Conservation (phyloP, 30 jellyfish, hydroid and myxozoan species). For the Pelagia noctiluca region DNA sequence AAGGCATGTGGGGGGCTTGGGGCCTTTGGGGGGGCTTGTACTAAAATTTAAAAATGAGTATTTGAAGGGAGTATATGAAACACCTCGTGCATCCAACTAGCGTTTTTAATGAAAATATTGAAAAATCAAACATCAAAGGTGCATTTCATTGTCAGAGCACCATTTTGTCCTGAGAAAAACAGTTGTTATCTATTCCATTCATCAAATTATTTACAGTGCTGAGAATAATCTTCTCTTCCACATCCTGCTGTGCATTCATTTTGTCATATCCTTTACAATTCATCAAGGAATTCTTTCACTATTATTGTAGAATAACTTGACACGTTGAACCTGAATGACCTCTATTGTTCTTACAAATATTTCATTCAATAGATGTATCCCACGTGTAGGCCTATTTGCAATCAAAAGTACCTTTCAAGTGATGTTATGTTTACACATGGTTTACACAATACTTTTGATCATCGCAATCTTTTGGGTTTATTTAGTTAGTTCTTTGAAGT, state of each 20-base stretch:
- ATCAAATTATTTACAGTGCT: background rate
- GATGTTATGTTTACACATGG: too few species aligned
- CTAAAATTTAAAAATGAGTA: background rate
- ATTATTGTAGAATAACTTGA: too few species aligned
- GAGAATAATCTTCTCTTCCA: background rate
- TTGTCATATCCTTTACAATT: background rate
- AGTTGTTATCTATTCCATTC: too few species aligned
- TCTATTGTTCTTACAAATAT: too few species aligned
- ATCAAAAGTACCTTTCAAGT: too few species aligned
- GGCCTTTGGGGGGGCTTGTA: background rate
- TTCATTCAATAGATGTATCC: too few species aligned
- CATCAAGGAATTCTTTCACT: background rate
- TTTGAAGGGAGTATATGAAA: background rate
- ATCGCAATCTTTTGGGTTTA: too few species aligned
- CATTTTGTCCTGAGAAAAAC: background rate
- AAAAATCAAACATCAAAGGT: background rate
- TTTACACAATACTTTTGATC: too few species aligned
- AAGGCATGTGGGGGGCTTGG: background rate
- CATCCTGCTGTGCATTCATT: constrained; percentile 1
- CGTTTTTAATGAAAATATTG: background rate
- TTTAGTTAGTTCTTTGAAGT: too few species aligned
- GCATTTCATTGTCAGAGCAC: background rate
- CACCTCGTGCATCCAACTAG: background rate
- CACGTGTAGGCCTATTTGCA: too few species aligned
- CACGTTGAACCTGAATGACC: too few species aligned